Evolutionary conservation across 2,888 invertebrate genomes (phyloP).

Genomic region (Coecobrya sp.): DNA sequence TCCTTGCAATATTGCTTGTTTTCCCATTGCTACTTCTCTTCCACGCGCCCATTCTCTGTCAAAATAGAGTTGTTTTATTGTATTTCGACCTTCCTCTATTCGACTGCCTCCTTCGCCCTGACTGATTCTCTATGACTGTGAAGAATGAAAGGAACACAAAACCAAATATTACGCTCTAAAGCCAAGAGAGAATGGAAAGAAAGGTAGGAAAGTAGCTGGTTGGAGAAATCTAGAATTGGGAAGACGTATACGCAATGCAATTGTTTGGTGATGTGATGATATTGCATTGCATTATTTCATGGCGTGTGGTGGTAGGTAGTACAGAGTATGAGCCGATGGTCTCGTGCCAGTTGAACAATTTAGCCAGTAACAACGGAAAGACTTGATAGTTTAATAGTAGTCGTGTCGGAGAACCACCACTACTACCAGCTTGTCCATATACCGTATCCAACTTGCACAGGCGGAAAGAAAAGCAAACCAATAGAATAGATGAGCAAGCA

Average conservation of each 20-base stretch:
- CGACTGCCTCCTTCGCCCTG: neutral
- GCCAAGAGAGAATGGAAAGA: neutral
- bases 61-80: slow-evolving; percentile 78
- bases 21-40: slow-evolving; percentile 51
- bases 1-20: slow-evolving; percentile 67
- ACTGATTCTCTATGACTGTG: neutral
- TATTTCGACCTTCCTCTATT: slow-evolving; percentile 66
- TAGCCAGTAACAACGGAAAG: slow-evolving; percentile 38
- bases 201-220: neutral
- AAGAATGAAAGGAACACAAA: neutral
- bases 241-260: slow-evolving; percentile 26
- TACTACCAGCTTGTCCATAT: neutral
- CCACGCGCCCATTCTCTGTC: slow-evolving; percentile 72
- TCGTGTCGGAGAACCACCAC: slow-evolving; percentile 2
- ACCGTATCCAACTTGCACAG: neutral
- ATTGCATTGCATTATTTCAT: slow-evolving; percentile 55
- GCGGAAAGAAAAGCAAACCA: slow-evolving; percentile 37
- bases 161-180: neutral
- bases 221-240: neutral
- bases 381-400: slow-evolving; percentile 31
- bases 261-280: slow-evolving; percentile 59
- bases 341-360: slow-evolving; percentile 66
- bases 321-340: slow-evolving; percentile 17
- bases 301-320: slow-evolving; percentile 30
- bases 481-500: slow-evolving; percentile 69